Base-by-base conservation (phyloP, 2,888 invertebrate species). In the Protonemura montana region DNA sequence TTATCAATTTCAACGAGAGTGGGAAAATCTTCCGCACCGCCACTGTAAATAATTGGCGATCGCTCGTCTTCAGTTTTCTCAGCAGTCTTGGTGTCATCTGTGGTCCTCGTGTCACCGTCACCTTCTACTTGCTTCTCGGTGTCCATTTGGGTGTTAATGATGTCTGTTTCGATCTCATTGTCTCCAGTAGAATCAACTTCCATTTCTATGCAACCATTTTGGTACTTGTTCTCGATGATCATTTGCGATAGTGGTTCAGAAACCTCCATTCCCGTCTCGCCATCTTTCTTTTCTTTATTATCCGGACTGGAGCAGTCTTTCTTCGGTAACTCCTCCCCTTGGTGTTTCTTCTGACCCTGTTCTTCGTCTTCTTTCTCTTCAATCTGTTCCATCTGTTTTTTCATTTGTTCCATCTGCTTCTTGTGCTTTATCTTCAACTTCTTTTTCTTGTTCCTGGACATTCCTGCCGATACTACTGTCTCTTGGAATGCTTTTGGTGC, bases 361-460 rank as follows among this genome's bases (percentile, higher is more conserved):
- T 90, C 89, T 90, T 95, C 94, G 90, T 95, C 95, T 90, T 97
- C 96, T 88, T 97, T 94, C 91, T 98, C 97, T 90, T 98, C 97
- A 90, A 99, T 96, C 91, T 98, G 97, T 91, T 98, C 98, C 95
- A 98, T 96, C 91, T 98, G 96, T 90, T 97, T 96, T 90, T 97
- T 97, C 87, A 99, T 94, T 89, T 98, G 93, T 92, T 98, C 98
- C 89, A 97, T 96, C 90, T 98, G 96, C 87, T 96, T 94, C 92
- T 98, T 98, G 0, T 97, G 97, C 92, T 98, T 99, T 92, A 98
- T 98, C 93, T 98, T 98, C 91, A 99, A 93, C 91, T 98, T 98
- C 92, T 99, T 99, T 93, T 98, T 99, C 92, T 98, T 98, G 91
- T 98, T 99, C 92, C 96, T 97, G 90, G 97, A 97, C 96, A 98